Percentiles rank a stretch among this genome's conserved stretches.
Evolutionary conservation across 1,140 invertebrate species (phyloP).

Genomic region (Drosophila sulfurigaster): DNA sequence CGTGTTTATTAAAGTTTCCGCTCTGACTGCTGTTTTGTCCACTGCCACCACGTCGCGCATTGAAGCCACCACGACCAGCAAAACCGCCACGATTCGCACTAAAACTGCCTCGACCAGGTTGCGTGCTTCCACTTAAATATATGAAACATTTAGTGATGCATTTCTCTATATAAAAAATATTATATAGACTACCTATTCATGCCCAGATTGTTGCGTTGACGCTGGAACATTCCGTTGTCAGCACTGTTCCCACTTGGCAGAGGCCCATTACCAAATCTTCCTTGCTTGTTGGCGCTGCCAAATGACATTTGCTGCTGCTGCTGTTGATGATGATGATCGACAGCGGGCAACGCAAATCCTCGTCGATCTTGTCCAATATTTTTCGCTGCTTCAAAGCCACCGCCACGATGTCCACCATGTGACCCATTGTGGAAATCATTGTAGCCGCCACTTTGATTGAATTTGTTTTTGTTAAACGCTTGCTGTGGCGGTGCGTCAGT

Average conservation of each 20-base stretch:
- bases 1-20: conserved; percentile 49
- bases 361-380: conserved; percentile 69
- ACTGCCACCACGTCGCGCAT: conserved; percentile 62
- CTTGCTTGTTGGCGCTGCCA: conserved; percentile 50
- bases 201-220: conserved; percentile 43
- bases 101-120: conserved; percentile 82
- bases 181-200: conserved; percentile 46
- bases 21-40: conserved; percentile 71
- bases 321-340: conserved; percentile 65
- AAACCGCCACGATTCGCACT: conserved; percentile 70
- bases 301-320: conserved; percentile 58
- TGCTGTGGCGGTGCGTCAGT: conserved; percentile 44
- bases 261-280: conserved; percentile 63
- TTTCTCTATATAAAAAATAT: not conserved
- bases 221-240: conserved; percentile 35
- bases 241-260: conserved; percentile 26
- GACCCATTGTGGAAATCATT: conserved; percentile 54
- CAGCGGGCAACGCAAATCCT: conserved; percentile 69
- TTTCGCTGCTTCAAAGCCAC: conserved; percentile 10
- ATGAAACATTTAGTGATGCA: not conserved
- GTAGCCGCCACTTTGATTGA: conserved; percentile 42
- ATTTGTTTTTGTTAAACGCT: conserved; percentile 58
- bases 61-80: conserved; percentile 74
- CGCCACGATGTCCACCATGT: conserved; percentile 28
- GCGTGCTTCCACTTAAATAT: conserved; percentile 38